phyloP scores from a whole-genome alignment of 2,888 invertebrate species.

The Tachina lurida region DNA sequence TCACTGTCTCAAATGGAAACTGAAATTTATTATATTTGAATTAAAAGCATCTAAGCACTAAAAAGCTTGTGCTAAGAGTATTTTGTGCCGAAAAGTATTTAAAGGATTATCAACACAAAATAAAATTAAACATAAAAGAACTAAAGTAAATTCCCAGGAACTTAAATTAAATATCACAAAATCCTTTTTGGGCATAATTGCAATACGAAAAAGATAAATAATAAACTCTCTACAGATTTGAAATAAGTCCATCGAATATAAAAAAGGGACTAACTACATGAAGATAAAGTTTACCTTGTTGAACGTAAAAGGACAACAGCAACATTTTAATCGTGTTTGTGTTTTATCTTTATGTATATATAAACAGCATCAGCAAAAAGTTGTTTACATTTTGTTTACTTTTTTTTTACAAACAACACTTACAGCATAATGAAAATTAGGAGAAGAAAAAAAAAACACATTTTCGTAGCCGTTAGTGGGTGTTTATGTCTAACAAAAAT shows the following conservation, averaged over 20 bases:
- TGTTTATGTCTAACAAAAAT: conserved; percentile 37
- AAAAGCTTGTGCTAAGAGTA: too few relatives aligned
- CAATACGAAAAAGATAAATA: background rate
- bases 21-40: too few relatives aligned
- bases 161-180: background rate
- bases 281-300: background rate
- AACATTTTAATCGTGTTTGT: background rate
- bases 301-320: conserved; percentile 1
- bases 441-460: background rate
- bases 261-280: background rate
- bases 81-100: too few relatives aligned
- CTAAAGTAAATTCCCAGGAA: background rate
- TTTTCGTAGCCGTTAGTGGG: conserved; percentile 14
- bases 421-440: background rate
- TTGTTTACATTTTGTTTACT: background rate
- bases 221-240: background rate
- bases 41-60: too few relatives aligned
- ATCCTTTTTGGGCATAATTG: background rate
- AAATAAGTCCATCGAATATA: background rate
- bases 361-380: background rate
- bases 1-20: too few relatives aligned
- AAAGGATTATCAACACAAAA: background rate
- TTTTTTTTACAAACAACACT: background rate
- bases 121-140: background rate
- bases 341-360: background rate